Evolutionary conservation across 2,113 vertebrate species (phyloP), one percentile per base, ranked within the genome.

Genomic region (Etia nguti): DNA sequence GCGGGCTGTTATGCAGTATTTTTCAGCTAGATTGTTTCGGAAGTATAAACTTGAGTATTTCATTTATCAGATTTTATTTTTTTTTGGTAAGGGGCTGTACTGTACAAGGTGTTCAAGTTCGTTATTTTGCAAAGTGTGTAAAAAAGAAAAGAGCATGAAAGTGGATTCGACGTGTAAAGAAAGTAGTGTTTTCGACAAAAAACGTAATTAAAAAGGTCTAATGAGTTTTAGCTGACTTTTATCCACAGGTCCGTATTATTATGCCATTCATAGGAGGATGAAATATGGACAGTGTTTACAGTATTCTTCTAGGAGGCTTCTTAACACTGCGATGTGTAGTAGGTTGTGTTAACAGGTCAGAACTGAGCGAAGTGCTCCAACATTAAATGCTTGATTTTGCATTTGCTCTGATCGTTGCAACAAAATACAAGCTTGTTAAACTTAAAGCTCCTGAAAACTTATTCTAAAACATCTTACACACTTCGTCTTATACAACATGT

Each of bases 141-240:
- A 36, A 36, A 46, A 38, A 54, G 13, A 24, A 70, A 38, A 2
- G 18, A 22, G 18, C 6, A 15, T 41, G 43, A 54, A 89, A 86
- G 87, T 92, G 85, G 79, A 57, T 83, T 93, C 26, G 26, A 59
- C 38, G 82, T 92, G 83, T n/a, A 86, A 90, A 13, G 8, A 54
- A 41, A 56, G 13, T 24, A 52, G 11, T 55, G 5, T 54, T 56
- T 82, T 59, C 4, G 2, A 55, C 24, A 8, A 12, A 18, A 80
- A 84, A 46, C 8, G 3, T 26, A 26, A 0, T 46, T 73, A 12
- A 73, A 43, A 26, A 73, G 68, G 38, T 73, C n/a, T 26, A 18
- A 9, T 6, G 10, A 41, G 34, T 55, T 43, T 52, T 36, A 57
- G 38, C 48, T 54, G 55, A 48, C 55, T 60, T 80, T 29, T 60